Percentiles rank a stretch among this genome's conserved stretches.
Conservation (phyloP, 2,113 vertebrate genomes). For the Alaudala cheleensis region DNA sequence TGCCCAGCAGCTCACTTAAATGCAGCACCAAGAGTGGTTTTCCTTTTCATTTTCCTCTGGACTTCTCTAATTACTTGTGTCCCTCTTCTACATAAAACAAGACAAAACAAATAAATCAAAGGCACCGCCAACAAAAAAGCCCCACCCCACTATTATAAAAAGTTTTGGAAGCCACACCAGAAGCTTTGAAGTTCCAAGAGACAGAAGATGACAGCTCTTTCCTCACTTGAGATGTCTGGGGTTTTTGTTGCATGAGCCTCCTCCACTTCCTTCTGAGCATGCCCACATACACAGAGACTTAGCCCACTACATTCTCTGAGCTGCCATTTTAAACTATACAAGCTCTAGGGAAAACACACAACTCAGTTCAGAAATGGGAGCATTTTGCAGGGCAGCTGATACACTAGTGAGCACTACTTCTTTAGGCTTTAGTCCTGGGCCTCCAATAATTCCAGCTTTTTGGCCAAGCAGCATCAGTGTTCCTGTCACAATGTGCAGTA, state of each 20-base stretch:
- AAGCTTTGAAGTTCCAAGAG: not conserved
- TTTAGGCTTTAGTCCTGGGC: not conserved
- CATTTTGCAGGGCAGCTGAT: not conserved
- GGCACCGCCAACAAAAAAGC: not conserved
- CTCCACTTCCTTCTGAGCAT: not conserved
- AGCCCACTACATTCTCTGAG: not conserved
- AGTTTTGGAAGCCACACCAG: not conserved
- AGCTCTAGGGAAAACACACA: not conserved
- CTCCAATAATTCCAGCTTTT: not conserved
- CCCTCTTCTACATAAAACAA: not conserved
- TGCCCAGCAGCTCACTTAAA: not conserved
- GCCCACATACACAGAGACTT: not conserved
- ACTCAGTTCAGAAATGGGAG: not conserved
- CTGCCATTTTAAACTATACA: not conserved
- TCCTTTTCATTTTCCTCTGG: constrained; percentile 3
- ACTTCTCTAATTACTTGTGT: not conserved
- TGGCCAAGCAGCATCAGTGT: not conserved
- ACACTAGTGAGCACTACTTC: not conserved
- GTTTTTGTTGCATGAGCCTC: not conserved
- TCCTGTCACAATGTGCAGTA: not conserved
- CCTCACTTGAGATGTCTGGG: not conserved
- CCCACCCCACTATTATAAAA: not conserved
- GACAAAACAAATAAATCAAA: not conserved
- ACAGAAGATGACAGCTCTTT: not conserved
- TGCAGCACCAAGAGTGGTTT: not conserved